Evolutionary conservation across 1,140 invertebrate species (phyloP), one percentile per base, ranked within the genome.

Genomic region (Planococcus citri): DNA sequence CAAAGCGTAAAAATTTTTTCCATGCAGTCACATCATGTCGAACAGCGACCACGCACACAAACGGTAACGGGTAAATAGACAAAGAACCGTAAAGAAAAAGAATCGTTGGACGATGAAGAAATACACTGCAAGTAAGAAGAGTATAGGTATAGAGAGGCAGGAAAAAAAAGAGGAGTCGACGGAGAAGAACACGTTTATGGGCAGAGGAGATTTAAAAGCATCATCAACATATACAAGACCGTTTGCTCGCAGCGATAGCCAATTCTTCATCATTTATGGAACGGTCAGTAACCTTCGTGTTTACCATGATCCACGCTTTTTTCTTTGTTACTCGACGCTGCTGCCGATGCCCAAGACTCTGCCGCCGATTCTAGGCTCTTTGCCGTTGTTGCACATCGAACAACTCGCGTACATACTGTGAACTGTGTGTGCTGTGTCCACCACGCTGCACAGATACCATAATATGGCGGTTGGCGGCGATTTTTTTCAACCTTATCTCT

Each of bases 181-280:
- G 17, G 10, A 20, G 6, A n/a, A 51, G 41, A 51, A 51, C 41
- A 51, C n/a, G 41, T 51, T 51, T 20, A 51, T 14, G 10, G n/a
- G 10, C 41, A 51, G 41, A 17, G 41, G n/a, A 51, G 41, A 51
- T 51, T 51, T 51, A 51, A 51, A 51, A 51, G 41, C 41, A 51
- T 51, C 33, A 37, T 37, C 41, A 51, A 51, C 41, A 17, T 51
- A 51, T 51, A 51, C 41, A 51, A 51, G 41, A 51, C 41, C 41
- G 41, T 51, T 51, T 14, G 41, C 41, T 51, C 41, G 12, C 12
- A 51, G 41, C 41, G 41, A 51, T 51, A 51, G 41, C 41, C 41
- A 51, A 51, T 51, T 51, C 41, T 51, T 51, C 41, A 51, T 51
- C n/a, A 51, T 51, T 51, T 51, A 51, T 51, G 41, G 41, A 51